Base-by-base conservation (phyloP, 2,113 vertebrate genomes). In the Thryonomys swinderianus region DNA sequence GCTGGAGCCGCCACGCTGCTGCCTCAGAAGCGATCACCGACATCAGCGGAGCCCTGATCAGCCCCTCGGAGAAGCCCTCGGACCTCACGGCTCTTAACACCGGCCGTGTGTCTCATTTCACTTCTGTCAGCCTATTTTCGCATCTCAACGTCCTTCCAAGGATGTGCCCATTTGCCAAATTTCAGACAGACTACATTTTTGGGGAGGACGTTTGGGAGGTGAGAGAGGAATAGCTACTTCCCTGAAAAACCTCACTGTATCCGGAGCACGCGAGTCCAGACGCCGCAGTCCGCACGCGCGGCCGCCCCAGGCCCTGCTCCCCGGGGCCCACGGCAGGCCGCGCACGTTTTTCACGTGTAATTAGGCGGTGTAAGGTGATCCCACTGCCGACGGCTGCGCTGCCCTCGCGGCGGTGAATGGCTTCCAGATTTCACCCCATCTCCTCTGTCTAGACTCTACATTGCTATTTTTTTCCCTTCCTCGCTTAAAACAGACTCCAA, bases 381-480 rank as follows among this genome's bases (percentile, higher is more conserved):
- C 98, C 76, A 95, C 98, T 98, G 98, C 98, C 97, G 98, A 96
- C 96, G 98, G 98, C 98, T 97, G 98, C 98, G 97, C 98, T 98
- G 98, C 98, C 96, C 97, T 98, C 96, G 97, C 97, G 97, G 96
- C 97, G 97, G 98, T 97, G 98, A 99, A 99, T 99, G 98, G 98
- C 98, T 99, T 99, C 99, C 99, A 99, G 99, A 99, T 99, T 99
- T 99, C 98, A 98, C 98, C 98, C 98, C 98, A 99, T 99, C 99
- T 99, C 97, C 97, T 98, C 98, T 99, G 99, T 99, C 99, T 99
- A 99, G 99, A 99, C 99, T 99, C 98, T 98, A 99, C 98, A 98
- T 99, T 99, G 98, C 99, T 99, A 96, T 97, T 98, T 98, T 97
- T 96, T 97, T 97, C 57, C 42, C 74, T 93, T 98, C 98, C 96